phyloP scores from a whole-genome alignment of 2,797 vertebrate genomes.

The Heteromormyrus szaboi region DNA sequence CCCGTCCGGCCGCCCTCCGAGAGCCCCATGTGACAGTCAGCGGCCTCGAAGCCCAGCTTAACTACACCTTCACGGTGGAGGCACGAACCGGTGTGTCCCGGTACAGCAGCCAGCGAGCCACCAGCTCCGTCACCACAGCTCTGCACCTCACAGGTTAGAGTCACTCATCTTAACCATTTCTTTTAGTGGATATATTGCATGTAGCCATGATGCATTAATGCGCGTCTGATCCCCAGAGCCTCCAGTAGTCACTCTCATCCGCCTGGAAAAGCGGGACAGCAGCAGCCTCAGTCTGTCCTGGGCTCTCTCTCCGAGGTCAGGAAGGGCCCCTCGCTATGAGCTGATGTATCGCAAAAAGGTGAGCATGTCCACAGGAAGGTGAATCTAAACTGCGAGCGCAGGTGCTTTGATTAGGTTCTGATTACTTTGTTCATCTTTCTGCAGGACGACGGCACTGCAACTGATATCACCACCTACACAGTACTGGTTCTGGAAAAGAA shows the following conservation, averaged over 20 bases:
- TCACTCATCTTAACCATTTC: background rate
- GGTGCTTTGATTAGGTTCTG: background rate
- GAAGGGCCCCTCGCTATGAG: conserved; percentile 70
- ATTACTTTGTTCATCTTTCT: background rate
- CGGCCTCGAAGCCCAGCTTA: conserved; percentile 81
- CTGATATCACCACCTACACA: conserved; percentile 74
- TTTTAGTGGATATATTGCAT: background rate
- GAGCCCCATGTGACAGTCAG: conserved; percentile 65
- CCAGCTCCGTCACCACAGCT: conserved; percentile 59
- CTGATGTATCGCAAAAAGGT: conserved; percentile 91
- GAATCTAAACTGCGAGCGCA: background rate
- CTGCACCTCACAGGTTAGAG: conserved; percentile 84
- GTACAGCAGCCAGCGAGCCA: conserved; percentile 47
- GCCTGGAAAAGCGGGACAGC: conserved; percentile 65
- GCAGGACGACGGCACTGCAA: conserved; percentile 55
- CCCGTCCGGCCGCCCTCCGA: conserved; percentile 46
- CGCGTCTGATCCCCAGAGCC: conserved; percentile 62
- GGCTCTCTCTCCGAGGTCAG: conserved; percentile 65
- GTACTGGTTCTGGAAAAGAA: conserved; percentile 77
- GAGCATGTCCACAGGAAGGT: background rate
- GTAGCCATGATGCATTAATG: background rate
- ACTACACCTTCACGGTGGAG: conserved; percentile 86
- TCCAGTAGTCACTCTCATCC: conserved; percentile 74
- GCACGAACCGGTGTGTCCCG: conserved; percentile 76
- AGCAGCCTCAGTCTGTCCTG: conserved; percentile 79